Percentiles rank a stretch among this genome's conserved stretches.
Conservation (phyloP, 2,888 invertebrate species). For the Acanthosepion pharaonis region DNA sequence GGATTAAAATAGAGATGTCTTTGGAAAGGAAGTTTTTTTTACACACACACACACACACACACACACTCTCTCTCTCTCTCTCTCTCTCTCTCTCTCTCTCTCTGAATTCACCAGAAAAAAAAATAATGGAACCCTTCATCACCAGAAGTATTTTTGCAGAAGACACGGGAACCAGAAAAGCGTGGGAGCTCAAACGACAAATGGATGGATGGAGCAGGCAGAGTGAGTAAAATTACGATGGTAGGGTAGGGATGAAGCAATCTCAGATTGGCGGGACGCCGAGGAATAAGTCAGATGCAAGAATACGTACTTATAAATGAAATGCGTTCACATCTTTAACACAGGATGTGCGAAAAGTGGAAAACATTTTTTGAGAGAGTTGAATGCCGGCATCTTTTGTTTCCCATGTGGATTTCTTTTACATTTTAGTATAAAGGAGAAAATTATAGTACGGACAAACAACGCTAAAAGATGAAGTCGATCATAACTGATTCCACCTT, state of each 20-base stretch:
- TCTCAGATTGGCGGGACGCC: not conserved
- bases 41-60: no score
- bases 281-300: not conserved
- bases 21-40: not conserved
- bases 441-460: not conserved
- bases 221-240: not conserved
- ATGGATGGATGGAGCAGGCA: not conserved
- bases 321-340: not conserved
- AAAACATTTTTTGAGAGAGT: not conserved
- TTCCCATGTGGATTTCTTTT: not conserved
- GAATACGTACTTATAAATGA: not conserved
- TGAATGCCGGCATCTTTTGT: not conserved
- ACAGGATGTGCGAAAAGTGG: not conserved
- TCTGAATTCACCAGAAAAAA: not conserved
- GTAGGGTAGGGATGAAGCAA: not conserved
- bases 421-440: not conserved
- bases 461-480: not conserved
- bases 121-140: slow-evolving; percentile 9
- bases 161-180: not conserved
- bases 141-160: not conserved
- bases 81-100: not conserved
- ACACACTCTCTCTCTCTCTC: not conserved
- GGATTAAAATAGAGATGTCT: not conserved
- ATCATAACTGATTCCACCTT: not conserved
- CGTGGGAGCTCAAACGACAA: slow-evolving; percentile 13